These are phyloP conservation scores for Eupristina koningsbergeri DNA, from an alignment of 1,140 invertebrate species.

Conservation along the genomic window DNA sequence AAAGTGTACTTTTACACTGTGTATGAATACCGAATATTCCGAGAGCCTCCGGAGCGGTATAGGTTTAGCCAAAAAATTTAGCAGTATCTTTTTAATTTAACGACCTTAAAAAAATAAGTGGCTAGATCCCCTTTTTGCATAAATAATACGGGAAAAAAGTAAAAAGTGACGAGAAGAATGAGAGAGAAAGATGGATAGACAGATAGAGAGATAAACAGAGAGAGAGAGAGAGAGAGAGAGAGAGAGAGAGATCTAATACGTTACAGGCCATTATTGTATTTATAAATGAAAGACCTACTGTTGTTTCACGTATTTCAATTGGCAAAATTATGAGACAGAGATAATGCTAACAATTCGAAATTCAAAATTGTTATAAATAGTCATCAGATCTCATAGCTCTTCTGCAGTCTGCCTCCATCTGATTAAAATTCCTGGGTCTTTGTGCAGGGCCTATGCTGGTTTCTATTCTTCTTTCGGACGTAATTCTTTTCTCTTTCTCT, in stretches of 20 bases:
- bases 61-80: not conserved
- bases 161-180: no score
- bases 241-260: not conserved
- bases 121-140: no score
- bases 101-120: no score
- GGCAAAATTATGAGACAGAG: not conserved
- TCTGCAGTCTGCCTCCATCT: not conserved
- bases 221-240: no score
- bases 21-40: not conserved
- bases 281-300: not conserved
- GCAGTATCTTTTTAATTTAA: not conserved
- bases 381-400: not conserved
- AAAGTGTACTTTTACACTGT: conserved; percentile 2
- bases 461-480: not conserved
- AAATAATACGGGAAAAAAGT: no score
- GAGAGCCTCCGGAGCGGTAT: not conserved
- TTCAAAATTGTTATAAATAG: conserved; percentile 12
- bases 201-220: no score
- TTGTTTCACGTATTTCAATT: not conserved
- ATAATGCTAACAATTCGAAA: conserved; percentile 6
- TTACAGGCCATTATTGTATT: not conserved
- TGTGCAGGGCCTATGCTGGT: not conserved
- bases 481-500: not conserved
- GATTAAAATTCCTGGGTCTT: not conserved
- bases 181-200: no score